Evolutionary conservation across 2,888 invertebrate genomes (phyloP).

Genomic region (Seira sanloemensis): DNA sequence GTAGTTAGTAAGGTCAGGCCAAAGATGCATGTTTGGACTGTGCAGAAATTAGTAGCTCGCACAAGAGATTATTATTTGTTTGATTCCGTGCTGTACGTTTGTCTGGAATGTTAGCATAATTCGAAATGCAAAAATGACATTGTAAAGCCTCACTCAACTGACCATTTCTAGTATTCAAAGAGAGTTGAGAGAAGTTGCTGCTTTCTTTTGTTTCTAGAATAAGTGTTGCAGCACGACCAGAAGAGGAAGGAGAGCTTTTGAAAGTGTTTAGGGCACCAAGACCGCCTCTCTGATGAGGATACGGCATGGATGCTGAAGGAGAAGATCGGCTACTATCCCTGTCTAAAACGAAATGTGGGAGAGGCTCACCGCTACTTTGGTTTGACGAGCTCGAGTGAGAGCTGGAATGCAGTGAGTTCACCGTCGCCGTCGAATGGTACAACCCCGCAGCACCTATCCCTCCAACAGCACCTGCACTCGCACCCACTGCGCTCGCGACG

Average conservation of each 20-base stretch:
- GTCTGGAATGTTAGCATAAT: too few species aligned
- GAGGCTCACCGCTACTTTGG: conserved; percentile 72
- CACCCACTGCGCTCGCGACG: conserved; percentile 40
- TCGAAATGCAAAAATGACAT: too few species aligned
- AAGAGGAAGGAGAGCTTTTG: conserved; percentile 22
- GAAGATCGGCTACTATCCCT: conserved; percentile 52
- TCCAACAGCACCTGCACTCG: conserved; percentile 52
- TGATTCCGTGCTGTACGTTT: too few species aligned
- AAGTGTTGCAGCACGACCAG: conserved; percentile 54
- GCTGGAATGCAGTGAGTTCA: conserved; percentile 74
- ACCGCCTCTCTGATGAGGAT: conserved; percentile 58
- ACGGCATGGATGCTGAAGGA: conserved; percentile 30
- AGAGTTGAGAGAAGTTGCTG: conserved; percentile 57
- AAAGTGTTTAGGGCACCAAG: conserved; percentile 38
- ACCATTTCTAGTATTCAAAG: conserved; percentile 55
- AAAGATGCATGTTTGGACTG: too few species aligned
- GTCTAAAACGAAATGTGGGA: conserved; percentile 64
- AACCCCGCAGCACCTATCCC: conserved; percentile 54
- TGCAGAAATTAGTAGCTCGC: too few species aligned
- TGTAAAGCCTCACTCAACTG: conserved; percentile 38
- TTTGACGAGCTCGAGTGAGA: conserved; percentile 73
- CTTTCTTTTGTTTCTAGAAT: conserved; percentile 54
- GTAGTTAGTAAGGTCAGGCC: too few species aligned
- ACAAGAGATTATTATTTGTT: too few species aligned
- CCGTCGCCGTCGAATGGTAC: conserved; percentile 70